phyloP scores from a whole-genome alignment of 2,888 invertebrate species.

The Congeria kusceri region DNA sequence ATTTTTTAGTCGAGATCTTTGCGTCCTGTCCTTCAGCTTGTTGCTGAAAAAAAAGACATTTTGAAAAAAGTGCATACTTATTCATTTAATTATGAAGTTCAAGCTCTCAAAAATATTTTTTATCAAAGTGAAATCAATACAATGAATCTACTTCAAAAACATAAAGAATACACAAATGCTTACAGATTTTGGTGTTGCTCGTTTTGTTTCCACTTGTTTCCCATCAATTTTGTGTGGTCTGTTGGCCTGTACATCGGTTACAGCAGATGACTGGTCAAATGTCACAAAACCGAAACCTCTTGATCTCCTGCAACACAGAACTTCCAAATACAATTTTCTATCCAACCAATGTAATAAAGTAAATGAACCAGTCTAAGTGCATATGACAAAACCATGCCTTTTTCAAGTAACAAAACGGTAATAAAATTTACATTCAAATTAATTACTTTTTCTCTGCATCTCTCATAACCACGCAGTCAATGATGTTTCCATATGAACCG shows the following conservation, averaged over 20 bases:
- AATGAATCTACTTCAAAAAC: neutral
- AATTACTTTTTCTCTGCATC: conserved; percentile 84
- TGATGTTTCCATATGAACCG: conserved; percentile 96
- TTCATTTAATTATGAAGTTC: neutral
- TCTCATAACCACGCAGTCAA: conserved; percentile 78
- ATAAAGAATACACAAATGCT: conserved; percentile 12
- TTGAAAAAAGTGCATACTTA: no score
- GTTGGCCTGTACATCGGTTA: conserved; percentile 95
- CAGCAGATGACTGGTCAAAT: conserved; percentile 96
- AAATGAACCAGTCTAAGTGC: no score
- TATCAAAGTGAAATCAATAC: no score
- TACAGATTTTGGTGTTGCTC: conserved; percentile 95
- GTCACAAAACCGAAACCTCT: conserved; percentile 99
- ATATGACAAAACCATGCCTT: no score
- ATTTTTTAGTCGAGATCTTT: conserved; percentile 88
- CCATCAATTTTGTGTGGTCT: conserved; percentile 97
- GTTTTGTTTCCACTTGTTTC: conserved; percentile 97
- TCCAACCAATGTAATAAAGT: neutral
- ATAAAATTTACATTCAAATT: no score
- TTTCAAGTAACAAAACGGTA: no score
- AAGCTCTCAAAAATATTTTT: neutral
- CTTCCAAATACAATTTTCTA: no score
- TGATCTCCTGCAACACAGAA: conserved; percentile 89
- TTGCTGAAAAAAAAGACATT: conserved; percentile 34
- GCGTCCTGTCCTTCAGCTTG: conserved; percentile 54